Evolutionary conservation across 2,113 vertebrate genomes (phyloP).

Genomic region (Burhinus oedicnemus): DNA sequence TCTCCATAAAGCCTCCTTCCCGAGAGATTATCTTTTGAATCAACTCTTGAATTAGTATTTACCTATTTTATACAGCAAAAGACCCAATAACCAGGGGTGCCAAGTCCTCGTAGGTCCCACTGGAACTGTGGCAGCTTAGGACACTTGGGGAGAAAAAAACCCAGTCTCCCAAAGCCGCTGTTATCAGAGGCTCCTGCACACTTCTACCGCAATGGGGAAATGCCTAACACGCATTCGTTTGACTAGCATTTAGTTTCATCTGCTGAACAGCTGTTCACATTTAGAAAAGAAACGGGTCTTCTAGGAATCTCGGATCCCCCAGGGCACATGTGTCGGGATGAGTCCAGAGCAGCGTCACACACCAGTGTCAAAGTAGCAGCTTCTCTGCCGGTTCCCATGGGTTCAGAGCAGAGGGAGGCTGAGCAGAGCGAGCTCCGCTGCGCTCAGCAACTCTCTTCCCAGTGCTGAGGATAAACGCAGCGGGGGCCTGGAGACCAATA

Average conservation of each 20-base stretch:
- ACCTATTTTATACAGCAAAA: not conserved
- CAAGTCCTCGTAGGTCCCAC: not conserved
- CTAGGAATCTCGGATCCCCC: not conserved
- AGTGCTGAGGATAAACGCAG: not conserved
- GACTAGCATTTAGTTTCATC: not conserved
- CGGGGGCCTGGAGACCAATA: rapidly evolving
- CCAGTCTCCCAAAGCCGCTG: not conserved
- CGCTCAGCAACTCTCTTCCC: not conserved
- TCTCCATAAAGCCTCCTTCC: not conserved
- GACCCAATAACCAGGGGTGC: not conserved
- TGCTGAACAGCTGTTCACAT: not conserved
- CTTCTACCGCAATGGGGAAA: not conserved
- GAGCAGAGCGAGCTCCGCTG: rapidly evolving
- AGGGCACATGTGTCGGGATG: rapidly evolving
- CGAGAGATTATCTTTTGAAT: not conserved
- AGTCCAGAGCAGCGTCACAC: not conserved
- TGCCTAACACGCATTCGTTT: not conserved
- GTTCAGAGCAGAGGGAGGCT: not conserved
- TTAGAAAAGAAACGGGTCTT: not conserved
- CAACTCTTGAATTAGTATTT: not conserved
- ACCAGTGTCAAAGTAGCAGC: not conserved
- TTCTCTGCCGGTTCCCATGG: rapidly evolving
- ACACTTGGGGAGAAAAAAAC: rapidly evolving
- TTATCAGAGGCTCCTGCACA: not conserved
- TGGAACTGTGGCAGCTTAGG: not conserved